Percentiles rank a stretch among this genome's conserved stretches.
These are phyloP conservation scores for Labeo calbasu DNA, from an alignment of 2,797 vertebrate species.

Conservation along the genomic window DNA sequence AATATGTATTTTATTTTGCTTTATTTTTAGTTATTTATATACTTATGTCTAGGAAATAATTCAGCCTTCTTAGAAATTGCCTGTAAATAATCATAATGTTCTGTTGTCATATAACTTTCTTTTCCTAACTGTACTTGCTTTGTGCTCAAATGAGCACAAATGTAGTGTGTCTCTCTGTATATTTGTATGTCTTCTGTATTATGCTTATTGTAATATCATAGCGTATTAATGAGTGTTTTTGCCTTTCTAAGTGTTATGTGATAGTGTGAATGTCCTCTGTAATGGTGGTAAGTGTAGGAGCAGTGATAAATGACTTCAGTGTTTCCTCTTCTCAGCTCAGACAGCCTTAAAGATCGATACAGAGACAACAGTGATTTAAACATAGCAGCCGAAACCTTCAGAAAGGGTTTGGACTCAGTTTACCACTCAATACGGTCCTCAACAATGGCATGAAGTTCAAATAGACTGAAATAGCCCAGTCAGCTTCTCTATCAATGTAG, in stretches of 20 bases:
- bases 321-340: conserved; percentile 26
- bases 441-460: background rate
- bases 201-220: conserved; percentile 10
- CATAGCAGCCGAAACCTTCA: conserved; percentile 7
- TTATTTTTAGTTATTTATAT: background rate
- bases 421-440: background rate
- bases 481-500: background rate
- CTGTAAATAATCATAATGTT: background rate
- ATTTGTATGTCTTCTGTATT: background rate
- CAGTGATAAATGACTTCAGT: conserved; percentile 36
- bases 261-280: conserved; percentile 17
- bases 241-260: conserved; percentile 24
- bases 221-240: background rate
- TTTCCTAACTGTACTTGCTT: background rate
- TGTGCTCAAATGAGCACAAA: background rate
- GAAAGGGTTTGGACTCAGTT: conserved; percentile 6
- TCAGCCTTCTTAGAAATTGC: background rate
- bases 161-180: background rate
- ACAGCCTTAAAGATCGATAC: conserved; percentile 29
- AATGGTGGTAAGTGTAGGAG: conserved; percentile 17
- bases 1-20: background rate
- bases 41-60: background rate
- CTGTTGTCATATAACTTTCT: background rate
- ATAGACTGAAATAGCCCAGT: background rate
- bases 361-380: conserved; percentile 30